These are phyloP conservation scores for Calliopsis andreniformis DNA, from an alignment of 1,140 invertebrate genomes.

Conservation along the genomic window DNA sequence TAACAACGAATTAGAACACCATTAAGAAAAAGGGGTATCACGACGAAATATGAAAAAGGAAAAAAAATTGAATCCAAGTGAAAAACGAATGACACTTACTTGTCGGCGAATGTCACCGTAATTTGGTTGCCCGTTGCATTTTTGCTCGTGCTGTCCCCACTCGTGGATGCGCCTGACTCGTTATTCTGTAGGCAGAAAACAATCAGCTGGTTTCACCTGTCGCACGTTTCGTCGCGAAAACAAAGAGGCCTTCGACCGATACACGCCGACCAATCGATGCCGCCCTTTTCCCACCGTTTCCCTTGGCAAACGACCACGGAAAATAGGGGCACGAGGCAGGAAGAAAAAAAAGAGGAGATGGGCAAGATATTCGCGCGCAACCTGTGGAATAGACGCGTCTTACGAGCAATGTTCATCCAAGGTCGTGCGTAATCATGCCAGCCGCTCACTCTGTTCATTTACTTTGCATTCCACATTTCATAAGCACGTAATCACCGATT, in stretches of 20 bases:
- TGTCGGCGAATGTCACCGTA: slow-evolving; percentile 78
- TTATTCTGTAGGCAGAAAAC: slow-evolving; percentile 71
- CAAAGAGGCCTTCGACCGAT: background rate
- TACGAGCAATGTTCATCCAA: slow-evolving; percentile 21
- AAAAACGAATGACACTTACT: slow-evolving; percentile 67
- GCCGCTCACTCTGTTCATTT: slow-evolving; percentile 62
- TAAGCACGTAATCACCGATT: slow-evolving; percentile 56
- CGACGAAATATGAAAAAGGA: no score
- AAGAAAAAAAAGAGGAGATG: background rate
- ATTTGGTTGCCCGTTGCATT: slow-evolving; percentile 77
- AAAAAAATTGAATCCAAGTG: no score
- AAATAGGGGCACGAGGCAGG: background rate
- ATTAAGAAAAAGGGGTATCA: no score
- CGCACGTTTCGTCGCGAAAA: slow-evolving; percentile 5
- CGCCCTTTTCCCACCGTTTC: background rate
- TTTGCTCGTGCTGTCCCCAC: slow-evolving; percentile 72
- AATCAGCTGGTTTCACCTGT: slow-evolving; percentile 19
- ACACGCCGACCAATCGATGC: no score
- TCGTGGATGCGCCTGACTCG: slow-evolving; percentile 76
- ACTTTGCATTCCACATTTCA: slow-evolving; percentile 70
- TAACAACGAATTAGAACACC: no score
- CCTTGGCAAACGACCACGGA: background rate
- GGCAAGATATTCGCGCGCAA: slow-evolving; percentile 27
- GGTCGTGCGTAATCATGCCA: slow-evolving; percentile 45
- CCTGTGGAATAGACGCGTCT: slow-evolving; percentile 30